phyloP scores from a whole-genome alignment of 53 echinoderm and acorn worm genomes.

The Stichopus horrens region DNA sequence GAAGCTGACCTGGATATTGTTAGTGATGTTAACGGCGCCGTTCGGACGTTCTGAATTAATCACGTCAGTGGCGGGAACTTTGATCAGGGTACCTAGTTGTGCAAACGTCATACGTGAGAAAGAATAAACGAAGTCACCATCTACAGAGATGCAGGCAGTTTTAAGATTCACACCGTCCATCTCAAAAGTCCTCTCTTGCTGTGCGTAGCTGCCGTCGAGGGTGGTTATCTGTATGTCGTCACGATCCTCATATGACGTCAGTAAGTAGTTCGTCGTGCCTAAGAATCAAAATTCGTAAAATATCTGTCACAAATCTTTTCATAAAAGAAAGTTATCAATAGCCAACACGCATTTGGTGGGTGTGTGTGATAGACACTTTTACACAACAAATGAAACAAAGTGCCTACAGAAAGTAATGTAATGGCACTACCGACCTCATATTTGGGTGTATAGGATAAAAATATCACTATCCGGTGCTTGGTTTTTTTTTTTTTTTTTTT shows the following conservation, averaged over 20 bases:
- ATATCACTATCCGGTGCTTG: too few species aligned
- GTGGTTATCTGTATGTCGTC: constrained; percentile 6
- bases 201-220: background rate
- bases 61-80: background rate
- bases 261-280: constrained; percentile 3
- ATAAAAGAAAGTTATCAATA: too few species aligned
- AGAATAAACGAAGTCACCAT: background rate
- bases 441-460: too few species aligned
- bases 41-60: background rate
- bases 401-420: too few species aligned
- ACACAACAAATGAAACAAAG: too few species aligned
- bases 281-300: background rate
- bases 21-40: background rate
- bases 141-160: background rate
- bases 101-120: background rate
- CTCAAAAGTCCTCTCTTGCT: background rate
- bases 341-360: background rate
- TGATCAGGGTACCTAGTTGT: background rate
- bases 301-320: too few species aligned
- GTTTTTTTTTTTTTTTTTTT: too few species aligned
- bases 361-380: background rate
- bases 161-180: background rate
- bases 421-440: too few species aligned
- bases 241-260: constrained; percentile 1
- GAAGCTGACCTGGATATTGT: background rate